Conservation (phyloP, 2,797 vertebrate species). For the Danio choprae region DNA sequence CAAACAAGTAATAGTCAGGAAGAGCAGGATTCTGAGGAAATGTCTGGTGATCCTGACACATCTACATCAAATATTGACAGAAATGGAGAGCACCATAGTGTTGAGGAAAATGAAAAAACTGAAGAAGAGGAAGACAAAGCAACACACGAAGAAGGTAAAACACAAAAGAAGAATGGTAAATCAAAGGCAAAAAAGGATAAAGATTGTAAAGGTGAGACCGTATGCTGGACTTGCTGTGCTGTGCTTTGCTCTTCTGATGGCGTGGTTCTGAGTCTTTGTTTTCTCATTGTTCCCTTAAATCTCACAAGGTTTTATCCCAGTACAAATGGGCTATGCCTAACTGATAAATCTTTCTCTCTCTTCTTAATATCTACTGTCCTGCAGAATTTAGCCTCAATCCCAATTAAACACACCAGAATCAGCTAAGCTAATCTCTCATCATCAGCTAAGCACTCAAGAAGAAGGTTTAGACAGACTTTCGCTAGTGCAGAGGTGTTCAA, state of each 20-base stretch:
- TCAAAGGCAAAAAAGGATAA: slow-evolving; percentile 61
- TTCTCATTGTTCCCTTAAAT: neutral
- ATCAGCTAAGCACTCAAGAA: too few species aligned
- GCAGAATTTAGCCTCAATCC: too few species aligned
- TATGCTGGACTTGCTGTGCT: slow-evolving; percentile 53
- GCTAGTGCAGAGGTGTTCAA: too few species aligned
- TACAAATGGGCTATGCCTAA: neutral
- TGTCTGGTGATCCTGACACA: slow-evolving; percentile 51
- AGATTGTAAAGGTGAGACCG: slow-evolving; percentile 73
- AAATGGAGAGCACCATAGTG: slow-evolving; percentile 11
- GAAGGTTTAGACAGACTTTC: too few species aligned
- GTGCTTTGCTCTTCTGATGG: slow-evolving; percentile 18
- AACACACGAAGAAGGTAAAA: slow-evolving; percentile 49
- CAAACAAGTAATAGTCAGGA: slow-evolving; percentile 14
- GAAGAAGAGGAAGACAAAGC: slow-evolving; percentile 22
- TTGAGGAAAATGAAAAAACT: slow-evolving; percentile 39
- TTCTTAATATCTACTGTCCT: neutral
- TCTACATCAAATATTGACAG: slow-evolving; percentile 12
- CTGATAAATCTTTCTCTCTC: neutral
- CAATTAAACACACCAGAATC: too few species aligned
- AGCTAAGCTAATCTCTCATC: too few species aligned
- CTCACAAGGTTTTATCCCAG: neutral
- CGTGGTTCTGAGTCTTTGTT: slow-evolving; percentile 14
- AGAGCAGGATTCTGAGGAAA: slow-evolving; percentile 21
- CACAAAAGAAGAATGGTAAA: slow-evolving; percentile 58